Conservation (phyloP, 1,140 invertebrate species). For the Sminthurides bifidus region DNA sequence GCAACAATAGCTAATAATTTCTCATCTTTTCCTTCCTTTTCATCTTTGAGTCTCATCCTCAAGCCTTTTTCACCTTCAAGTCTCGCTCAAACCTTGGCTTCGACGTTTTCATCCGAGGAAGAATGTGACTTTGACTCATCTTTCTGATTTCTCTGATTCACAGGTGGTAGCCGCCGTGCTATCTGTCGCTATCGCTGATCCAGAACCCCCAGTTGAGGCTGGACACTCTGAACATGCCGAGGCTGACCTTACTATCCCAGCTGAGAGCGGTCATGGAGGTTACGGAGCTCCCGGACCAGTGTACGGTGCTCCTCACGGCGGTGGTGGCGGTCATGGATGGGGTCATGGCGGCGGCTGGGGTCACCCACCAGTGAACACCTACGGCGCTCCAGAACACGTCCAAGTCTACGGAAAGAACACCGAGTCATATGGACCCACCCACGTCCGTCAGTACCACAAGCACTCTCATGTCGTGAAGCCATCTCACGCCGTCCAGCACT, state of each 20-base stretch:
- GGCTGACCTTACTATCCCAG: not conserved
- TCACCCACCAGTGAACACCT: too few species aligned
- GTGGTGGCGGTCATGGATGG: not conserved
- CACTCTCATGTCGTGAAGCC: not conserved
- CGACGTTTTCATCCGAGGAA: too few species aligned
- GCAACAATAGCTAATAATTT: too few species aligned
- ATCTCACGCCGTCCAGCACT: not conserved
- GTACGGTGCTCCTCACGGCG: not conserved
- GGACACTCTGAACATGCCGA: not conserved
- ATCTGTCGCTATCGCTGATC: conserved; percentile 1
- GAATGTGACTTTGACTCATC: too few species aligned
- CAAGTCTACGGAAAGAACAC: not conserved
- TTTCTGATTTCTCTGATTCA: too few species aligned
- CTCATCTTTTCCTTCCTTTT: too few species aligned
- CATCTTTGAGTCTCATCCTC: too few species aligned
- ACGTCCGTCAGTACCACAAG: conserved; percentile 4
- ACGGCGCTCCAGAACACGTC: conserved; percentile 1
- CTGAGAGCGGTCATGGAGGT: not conserved
- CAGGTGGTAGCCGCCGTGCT: conserved; percentile 5
- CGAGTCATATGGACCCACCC: conserved; percentile 2
- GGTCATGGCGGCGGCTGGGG: not conserved
- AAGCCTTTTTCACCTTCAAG: too few species aligned
- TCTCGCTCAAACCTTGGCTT: too few species aligned
- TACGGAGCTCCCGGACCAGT: not conserved
- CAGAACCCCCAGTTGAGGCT: not conserved